These are phyloP conservation scores for Ascidia mentula DNA, from an alignment of 23 tunicate species.

Conservation along the genomic window DNA sequence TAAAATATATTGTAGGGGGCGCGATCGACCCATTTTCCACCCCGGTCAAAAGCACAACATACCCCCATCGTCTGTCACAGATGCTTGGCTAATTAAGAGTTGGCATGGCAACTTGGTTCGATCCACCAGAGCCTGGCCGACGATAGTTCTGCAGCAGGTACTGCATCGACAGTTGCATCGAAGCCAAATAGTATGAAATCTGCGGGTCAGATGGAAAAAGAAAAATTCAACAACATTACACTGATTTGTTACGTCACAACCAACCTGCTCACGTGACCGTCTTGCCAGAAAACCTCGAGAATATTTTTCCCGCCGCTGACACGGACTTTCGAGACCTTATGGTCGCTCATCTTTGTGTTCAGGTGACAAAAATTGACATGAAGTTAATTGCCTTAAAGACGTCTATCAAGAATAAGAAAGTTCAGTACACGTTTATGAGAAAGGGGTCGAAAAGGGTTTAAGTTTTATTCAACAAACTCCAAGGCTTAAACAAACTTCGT, in stretches of 20 bases:
- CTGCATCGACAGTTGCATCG: slow-evolving; percentile 4
- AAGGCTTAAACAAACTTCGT: no score
- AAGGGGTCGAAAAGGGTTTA: no score
- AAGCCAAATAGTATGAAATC: not conserved
- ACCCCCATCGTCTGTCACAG: not conserved
- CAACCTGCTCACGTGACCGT: slow-evolving; percentile 11
- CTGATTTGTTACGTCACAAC: not conserved
- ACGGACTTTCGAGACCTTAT: not conserved
- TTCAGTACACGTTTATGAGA: no score
- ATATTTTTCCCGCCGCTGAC: not conserved
- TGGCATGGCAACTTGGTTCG: not conserved
- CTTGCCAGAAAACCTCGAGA: not conserved
- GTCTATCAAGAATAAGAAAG: no score
- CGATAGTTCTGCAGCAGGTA: not conserved
- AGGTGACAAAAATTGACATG: no score
- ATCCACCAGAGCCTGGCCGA: not conserved
- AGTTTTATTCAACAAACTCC: no score
- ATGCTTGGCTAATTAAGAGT: not conserved
- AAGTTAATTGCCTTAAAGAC: no score
- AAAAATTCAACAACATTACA: not conserved
- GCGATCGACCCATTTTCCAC: no score
- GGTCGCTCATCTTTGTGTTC: not conserved
- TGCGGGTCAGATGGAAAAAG: not conserved
- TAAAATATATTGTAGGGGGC: no score
- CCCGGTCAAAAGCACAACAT: no score